phyloP scores from a whole-genome alignment of 2,113 vertebrate genomes.

The Chloropsis cyanopogon region DNA sequence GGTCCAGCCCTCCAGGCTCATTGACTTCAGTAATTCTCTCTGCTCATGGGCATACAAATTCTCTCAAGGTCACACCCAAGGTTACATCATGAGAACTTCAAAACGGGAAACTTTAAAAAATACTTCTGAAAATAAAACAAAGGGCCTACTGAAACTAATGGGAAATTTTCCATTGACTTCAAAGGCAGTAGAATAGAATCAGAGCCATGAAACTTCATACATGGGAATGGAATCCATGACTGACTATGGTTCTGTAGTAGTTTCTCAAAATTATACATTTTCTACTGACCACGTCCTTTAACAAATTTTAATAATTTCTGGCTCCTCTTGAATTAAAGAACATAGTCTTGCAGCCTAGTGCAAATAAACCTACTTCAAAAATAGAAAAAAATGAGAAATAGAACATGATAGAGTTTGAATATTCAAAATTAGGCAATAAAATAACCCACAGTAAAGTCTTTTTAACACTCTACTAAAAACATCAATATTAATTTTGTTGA shows the following conservation, averaged over 20 bases:
- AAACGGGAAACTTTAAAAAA: constrained; percentile 6
- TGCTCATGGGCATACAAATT: neutral
- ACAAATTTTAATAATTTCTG: neutral
- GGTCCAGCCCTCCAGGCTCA: neutral
- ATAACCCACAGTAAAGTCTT: neutral
- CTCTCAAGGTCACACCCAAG: neutral
- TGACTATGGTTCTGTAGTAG: neutral
- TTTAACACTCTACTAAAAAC: neutral
- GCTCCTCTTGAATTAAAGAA: neutral
- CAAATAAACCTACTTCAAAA: neutral
- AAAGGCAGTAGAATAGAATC: neutral
- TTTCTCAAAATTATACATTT: neutral
- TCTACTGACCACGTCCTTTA: neutral
- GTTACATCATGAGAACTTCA: neutral
- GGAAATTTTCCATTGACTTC: constrained; percentile 28
- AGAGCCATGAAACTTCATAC: neutral
- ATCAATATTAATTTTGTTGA: neutral
- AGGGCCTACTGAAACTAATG: constrained; percentile 14
- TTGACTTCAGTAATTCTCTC: neutral
- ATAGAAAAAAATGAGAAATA: neutral
- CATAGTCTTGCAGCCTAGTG: neutral
- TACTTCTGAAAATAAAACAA: constrained; percentile 18
- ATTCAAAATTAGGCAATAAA: neutral
- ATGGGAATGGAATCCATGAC: neutral
- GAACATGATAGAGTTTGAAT: neutral